Base-by-base conservation (phyloP, 1,140 invertebrate species). In the Aphelenchoides besseyi region DNA sequence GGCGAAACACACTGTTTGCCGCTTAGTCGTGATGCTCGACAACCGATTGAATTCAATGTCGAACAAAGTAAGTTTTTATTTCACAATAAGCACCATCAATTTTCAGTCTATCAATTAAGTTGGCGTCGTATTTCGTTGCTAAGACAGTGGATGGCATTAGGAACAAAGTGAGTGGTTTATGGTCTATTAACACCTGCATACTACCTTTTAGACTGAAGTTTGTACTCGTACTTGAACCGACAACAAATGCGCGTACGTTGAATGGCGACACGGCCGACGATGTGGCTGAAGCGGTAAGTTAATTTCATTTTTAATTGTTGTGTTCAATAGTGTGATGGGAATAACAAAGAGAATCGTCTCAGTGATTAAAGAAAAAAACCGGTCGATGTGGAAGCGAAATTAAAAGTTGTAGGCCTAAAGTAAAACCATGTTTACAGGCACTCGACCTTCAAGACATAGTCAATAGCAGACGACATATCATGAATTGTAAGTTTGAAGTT, bases 61-160 rank as follows among this genome's bases (percentile, higher is more conserved):
- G 68, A 75, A 23, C 41, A 54, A 63, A 74, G 79, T 79, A 32
- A 70, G 32, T 26, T 2, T 32, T 29, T 28, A 33, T 72, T 12
- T 55, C 33, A 0, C 77, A 5, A 71, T 29, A 71, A 18, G 18
- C 18, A 67, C 29, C 23, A 1, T 28, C 52, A 3, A 1, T 52
- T n/a, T 78, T 69, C 55, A 78, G 79, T 41, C 12, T 80, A 81
- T 55, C 68, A 71, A 48, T 29, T 79, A 16, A 76, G 79, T 52
- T 36, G 48, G 12, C 32, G 71, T 33, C 32, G 73, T 68, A 73
- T 82, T 54, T 57, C 68, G 32, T 52, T 79, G n/a, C 63, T 79
- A 2, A 69, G 61, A 48, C 77, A 79, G 69, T 79, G 77, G 77
- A 81, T 76, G n/a, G 59, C 73, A 18, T 64, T 78, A 35, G 68